Evolutionary conservation across 2,888 invertebrate species (phyloP), one percentile per base, ranked within the genome.

Genomic region (Cephus nigrinus): DNA sequence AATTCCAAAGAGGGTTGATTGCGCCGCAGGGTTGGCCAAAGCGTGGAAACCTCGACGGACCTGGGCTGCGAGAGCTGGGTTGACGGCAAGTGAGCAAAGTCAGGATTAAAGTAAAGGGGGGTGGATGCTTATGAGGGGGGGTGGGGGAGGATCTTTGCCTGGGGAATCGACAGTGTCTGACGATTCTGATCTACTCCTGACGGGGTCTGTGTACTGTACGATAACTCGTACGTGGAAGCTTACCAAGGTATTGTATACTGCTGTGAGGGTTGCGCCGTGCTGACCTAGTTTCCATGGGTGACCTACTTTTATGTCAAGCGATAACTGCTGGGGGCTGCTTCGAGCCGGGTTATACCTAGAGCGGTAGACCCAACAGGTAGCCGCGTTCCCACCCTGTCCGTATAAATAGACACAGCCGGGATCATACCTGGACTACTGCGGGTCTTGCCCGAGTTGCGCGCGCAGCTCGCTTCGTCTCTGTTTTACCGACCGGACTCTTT

Each of bases 401-500:
- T 90, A 90, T 90, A 91, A 90, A 90, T 90, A 90, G 89, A 90
- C 85, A 85, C 87, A 88, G 86, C 88, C 86, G 83, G 87, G 88
- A 88, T 89, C 88, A 87, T 87, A 87, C 88, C 87, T 84, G 87
- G 87, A 86, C 84, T 84, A 84, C 83, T 83, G 86, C 81, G 84
- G 80, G 82, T 81, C 78, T 77, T 79, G 79, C 77, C 75, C 79
- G 79, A 78, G 81, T 74, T 77, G 79, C 80, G 31, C 71, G 33
- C 79, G 77, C 80, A 75, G 80, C 73, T 78, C 79, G 79, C 78
- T 80, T 79, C 76, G 77, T 77, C 75, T 75, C 74, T 31, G 55
- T 33, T 40, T 33, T 72, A 72, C 75, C 75, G 77, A 78, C 55
- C 55, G 23, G 23, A 2, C 2, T 9, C 23, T 23, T 23, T 23